phyloP scores from a whole-genome alignment of 2,113 vertebrate species.

The Oryzias curvinotus region DNA sequence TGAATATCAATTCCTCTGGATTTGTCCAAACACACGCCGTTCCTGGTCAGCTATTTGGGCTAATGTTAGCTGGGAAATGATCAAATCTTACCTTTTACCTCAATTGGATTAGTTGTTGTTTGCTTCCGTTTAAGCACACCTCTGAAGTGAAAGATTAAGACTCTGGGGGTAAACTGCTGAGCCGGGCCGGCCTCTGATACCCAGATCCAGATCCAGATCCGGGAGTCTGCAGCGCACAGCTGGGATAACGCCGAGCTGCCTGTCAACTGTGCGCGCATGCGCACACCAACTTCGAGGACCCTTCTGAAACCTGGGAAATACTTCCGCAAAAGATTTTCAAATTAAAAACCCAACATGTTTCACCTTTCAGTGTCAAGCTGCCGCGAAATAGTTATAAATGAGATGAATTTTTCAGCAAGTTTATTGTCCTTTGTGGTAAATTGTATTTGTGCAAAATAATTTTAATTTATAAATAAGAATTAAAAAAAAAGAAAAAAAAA shows the following conservation, averaged over 20 bases:
- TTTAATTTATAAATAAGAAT: too few relatives aligned
- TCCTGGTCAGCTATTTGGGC: conserved; percentile 15
- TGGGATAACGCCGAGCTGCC: conserved; percentile 7
- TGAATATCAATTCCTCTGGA: too few relatives aligned
- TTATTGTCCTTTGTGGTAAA: too few relatives aligned
- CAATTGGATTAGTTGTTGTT: background rate
- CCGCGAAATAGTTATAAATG: background rate
- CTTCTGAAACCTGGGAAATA: rapidly evolving
- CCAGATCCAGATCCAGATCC: background rate
- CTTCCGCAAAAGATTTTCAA: conserved; percentile 28
- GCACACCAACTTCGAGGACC: background rate
- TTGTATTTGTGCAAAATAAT: too few relatives aligned
- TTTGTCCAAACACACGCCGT: background rate
- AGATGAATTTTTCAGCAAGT: too few relatives aligned
- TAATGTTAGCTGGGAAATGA: conserved; percentile 30
- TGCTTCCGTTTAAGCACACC: background rate
- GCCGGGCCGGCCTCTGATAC: background rate
- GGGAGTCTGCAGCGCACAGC: conserved; percentile 4
- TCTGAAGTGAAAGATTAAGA: background rate
- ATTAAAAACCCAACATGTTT: conserved; percentile 20
- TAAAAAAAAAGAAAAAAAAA: too few relatives aligned
- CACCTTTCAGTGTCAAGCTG: background rate
- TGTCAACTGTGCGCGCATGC: conserved; percentile 23
- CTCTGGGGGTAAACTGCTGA: background rate
- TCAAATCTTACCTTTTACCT: conserved; percentile 48